Evolutionary conservation across 2,888 invertebrate species (phyloP), one percentile per base, ranked within the genome.

Genomic region (Schrankia costaestrigalis): DNA sequence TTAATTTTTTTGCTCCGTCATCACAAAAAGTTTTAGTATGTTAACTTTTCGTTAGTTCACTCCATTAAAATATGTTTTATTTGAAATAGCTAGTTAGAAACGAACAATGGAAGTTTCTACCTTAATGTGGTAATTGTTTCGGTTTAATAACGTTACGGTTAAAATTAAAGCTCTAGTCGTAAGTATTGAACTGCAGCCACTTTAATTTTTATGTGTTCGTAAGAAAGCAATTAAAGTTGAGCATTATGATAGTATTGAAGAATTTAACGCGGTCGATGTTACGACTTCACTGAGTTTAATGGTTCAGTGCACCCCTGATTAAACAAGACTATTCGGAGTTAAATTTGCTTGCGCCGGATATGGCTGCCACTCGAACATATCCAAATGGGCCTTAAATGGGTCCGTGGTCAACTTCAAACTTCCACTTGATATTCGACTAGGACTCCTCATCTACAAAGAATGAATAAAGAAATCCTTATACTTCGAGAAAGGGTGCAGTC

Each of bases 261-360:
- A 82, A 82, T 83, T 82, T 78, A 82, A 85, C 80, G 80, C 76
- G 77, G 78, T 78, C 74, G 75, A 70, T 67, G 81, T 81, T 76
- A 80, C 77, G 79, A 75, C 72, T 76, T 47, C 56, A 65, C 71
- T 70, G 68, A 59, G 71, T 79, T 81, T 79, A 84, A 81, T 85
- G 78, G 85, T 85, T 85, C 86, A 84, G 55, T 84, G 86, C 84
- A 80, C 86, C 83, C 81, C 83, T 81, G 79, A 79, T 82, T 85
- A 85, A 86, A 86, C 85, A 86, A 67, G 73, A 63, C 74, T 80
- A 81, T 78, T 78, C 59, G 69, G 56, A 79, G 83, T 83, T 84
- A 81, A 86, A 82, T 84, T 84, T 82, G 84, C 84, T 78, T 75
- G 71, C 72, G 73, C 86, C 86, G 86, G 86, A 87, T 82, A 83